phyloP scores from a whole-genome alignment of 2,888 invertebrate species.

The Lissocephala sabroskyi region DNA sequence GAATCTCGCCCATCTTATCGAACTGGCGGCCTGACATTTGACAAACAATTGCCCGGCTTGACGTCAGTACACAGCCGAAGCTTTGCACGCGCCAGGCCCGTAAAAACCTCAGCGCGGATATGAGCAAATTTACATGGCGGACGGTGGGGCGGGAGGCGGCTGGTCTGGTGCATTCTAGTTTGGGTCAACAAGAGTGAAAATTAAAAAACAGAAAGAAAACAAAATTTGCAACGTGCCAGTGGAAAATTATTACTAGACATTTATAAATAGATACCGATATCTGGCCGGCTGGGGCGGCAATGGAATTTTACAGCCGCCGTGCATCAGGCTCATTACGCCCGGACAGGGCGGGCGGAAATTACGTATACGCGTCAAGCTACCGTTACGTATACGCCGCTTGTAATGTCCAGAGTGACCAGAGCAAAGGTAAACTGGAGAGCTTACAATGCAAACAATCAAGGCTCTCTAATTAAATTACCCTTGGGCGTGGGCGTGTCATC shows the following conservation, averaged over 20 bases:
- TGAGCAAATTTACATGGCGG: too few relatives aligned
- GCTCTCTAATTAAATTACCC: too few relatives aligned
- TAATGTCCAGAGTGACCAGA: slow-evolving; percentile 20
- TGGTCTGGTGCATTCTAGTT: too few relatives aligned
- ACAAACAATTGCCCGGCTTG: slow-evolving; percentile 36
- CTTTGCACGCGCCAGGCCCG: neutral
- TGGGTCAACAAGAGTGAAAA: too few relatives aligned
- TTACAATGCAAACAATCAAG: neutral
- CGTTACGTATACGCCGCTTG: slow-evolving; percentile 47
- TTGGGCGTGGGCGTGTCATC: too few relatives aligned
- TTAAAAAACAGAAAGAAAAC: slow-evolving; percentile 43
- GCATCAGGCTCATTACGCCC: slow-evolving; percentile 9
- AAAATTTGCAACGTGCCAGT: too few relatives aligned
- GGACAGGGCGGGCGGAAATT: slow-evolving; percentile 5
- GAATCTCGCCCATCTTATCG: too few relatives aligned
- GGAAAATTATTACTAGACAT: slow-evolving; percentile 16
- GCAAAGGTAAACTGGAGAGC: slow-evolving; percentile 1
- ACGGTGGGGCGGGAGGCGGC: too few relatives aligned
- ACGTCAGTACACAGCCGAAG: slow-evolving; percentile 29
- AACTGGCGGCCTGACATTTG: slow-evolving; percentile 15
- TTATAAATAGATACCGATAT: neutral
- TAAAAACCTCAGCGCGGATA: neutral
- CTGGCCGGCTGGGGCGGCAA: neutral
- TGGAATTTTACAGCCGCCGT: slow-evolving; percentile 14
- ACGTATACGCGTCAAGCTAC: slow-evolving; percentile 1